Conservation (phyloP, 2,888 invertebrate genomes). For the Lobophora halterata region DNA sequence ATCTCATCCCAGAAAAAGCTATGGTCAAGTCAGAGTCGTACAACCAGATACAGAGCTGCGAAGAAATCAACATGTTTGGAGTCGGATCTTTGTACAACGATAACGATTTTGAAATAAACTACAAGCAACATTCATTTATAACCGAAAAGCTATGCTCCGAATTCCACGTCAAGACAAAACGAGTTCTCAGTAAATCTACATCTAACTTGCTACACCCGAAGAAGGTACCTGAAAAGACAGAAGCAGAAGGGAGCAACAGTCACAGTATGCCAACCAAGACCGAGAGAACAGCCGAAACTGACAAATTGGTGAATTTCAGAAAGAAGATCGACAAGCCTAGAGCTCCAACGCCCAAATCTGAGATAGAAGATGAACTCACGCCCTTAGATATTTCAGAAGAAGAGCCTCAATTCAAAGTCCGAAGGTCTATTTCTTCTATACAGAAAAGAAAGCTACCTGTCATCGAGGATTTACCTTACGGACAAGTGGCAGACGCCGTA, state of each 20-base stretch:
- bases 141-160: slow-evolving; percentile 86
- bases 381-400: slow-evolving; percentile 69
- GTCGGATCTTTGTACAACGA: slow-evolving; percentile 79
- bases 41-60: slow-evolving; percentile 77
- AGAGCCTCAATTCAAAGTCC: slow-evolving; percentile 71
- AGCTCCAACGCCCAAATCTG: slow-evolving; percentile 73
- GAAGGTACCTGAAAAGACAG: slow-evolving; percentile 75
- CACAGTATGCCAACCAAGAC: slow-evolving; percentile 78
- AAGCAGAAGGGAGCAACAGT: slow-evolving; percentile 72
- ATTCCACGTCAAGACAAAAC: slow-evolving; percentile 86
- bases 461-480: slow-evolving; percentile 85
- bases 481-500: slow-evolving; percentile 85
- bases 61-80: slow-evolving; percentile 79
- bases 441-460: slow-evolving; percentile 77
- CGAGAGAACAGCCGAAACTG: slow-evolving; percentile 57
- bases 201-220: slow-evolving; percentile 83
- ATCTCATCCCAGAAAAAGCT: slow-evolving; percentile 74
- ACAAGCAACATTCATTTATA: slow-evolving; percentile 83
- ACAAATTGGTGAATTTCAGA: slow-evolving; percentile 68
- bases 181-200: slow-evolving; percentile 82
- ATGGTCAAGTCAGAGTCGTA: slow-evolving; percentile 75
- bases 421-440: slow-evolving; percentile 77
- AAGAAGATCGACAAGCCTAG: slow-evolving; percentile 74
- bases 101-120: slow-evolving; percentile 78
- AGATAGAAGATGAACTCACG: slow-evolving; percentile 61